Evolutionary conservation across 2,797 vertebrate species (phyloP).

Genomic region (Argyrosomus regius): DNA sequence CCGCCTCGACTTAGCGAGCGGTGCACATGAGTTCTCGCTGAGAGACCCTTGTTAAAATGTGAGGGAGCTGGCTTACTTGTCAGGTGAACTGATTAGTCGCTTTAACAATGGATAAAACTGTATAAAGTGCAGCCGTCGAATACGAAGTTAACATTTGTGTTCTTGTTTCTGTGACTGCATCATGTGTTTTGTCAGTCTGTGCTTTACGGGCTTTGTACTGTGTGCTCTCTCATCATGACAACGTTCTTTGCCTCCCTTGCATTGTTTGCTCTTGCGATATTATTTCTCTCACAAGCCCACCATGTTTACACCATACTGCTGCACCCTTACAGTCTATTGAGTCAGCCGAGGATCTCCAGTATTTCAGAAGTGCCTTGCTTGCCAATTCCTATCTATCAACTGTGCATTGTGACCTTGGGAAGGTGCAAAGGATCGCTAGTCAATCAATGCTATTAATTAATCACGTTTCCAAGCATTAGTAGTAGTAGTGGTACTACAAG

Average conservation of each 20-base stretch:
- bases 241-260: background rate
- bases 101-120: background rate
- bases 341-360: constrained; percentile 37
- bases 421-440: constrained; percentile 58
- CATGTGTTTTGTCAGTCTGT: background rate
- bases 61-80: constrained; percentile 10
- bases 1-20: constrained; percentile 25
- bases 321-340: constrained; percentile 43
- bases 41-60: constrained; percentile 25
- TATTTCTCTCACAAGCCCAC: constrained; percentile 18
- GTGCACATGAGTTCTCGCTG: background rate
- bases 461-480: constrained; percentile 42
- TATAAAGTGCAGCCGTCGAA: background rate
- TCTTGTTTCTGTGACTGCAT: background rate
- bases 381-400: constrained; percentile 47
- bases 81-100: constrained; percentile 32
- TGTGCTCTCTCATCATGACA: constrained; percentile 25
- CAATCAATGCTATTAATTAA: constrained; percentile 78
- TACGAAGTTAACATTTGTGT: background rate
- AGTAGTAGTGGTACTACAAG: background rate
- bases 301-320: constrained; percentile 21
- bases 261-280: constrained; percentile 4
- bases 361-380: constrained; percentile 39
- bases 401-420: constrained; percentile 59
- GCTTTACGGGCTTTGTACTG: constrained; percentile 13